A percentile compares a stretch with the other conserved stretches of the same genome.
phyloP scores from a whole-genome alignment of 2,888 invertebrate species.

The Drosophila multiciliata region DNA sequence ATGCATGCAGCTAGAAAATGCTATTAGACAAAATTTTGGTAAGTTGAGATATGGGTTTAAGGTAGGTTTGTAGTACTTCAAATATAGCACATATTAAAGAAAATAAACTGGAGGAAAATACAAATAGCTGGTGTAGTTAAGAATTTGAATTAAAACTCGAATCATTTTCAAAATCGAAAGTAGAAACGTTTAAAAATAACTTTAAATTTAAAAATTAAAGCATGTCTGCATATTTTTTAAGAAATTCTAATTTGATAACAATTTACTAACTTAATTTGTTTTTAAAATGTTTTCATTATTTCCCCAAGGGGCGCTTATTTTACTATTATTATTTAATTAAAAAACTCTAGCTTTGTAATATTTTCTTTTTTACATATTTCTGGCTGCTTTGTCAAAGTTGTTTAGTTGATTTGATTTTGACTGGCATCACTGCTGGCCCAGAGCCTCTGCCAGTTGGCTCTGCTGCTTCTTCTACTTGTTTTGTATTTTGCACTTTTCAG shows the following conservation, averaged over 20 bases:
- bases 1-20: background rate
- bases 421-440: conserved; percentile 5
- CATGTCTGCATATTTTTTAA: background rate
- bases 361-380: background rate
- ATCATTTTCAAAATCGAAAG: background rate
- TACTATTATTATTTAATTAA: background rate
- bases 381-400: background rate
- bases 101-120: background rate
- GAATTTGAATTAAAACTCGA: background rate
- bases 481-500: conserved; percentile 60
- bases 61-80: background rate
- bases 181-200: too few species aligned
- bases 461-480: conserved; percentile 24
- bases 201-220: background rate
- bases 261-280: background rate
- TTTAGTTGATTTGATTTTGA: background rate
- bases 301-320: background rate
- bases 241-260: background rate
- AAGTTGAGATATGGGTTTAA: background rate
- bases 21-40: background rate
- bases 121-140: background rate
- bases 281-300: background rate
- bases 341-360: background rate
- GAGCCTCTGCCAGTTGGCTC: conserved; percentile 10
- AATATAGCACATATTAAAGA: background rate